Evolutionary conservation across 2,888 invertebrate genomes (phyloP).

Genomic region (Cerastoderma edule): DNA sequence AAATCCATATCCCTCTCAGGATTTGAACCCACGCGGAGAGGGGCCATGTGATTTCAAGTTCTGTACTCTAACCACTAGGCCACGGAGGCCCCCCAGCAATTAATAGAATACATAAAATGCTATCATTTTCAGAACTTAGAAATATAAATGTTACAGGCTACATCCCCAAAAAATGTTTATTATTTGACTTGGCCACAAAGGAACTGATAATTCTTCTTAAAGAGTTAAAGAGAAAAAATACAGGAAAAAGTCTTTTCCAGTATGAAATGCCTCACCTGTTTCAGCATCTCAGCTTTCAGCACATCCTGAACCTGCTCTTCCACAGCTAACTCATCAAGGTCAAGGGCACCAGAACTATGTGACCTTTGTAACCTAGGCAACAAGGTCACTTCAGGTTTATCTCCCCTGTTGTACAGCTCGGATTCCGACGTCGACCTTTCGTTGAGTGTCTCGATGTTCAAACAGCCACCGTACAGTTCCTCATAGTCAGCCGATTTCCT

Average conservation of each 20-base stretch:
- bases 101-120: too few species aligned
- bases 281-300: slow-evolving; percentile 57
- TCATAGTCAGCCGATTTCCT: slow-evolving; percentile 48
- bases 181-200: too few species aligned
- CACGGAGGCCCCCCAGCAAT: too few species aligned
- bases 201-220: too few species aligned
- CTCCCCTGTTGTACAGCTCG: slow-evolving; percentile 53
- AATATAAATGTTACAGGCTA: too few species aligned
- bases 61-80: too few species aligned
- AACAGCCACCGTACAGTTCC: slow-evolving; percentile 55
- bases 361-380: slow-evolving; percentile 54
- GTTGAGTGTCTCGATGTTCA: slow-evolving; percentile 57
- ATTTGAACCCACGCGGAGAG: too few species aligned
- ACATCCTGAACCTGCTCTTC: slow-evolving; percentile 61
- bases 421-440: slow-evolving; percentile 64
- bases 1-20: too few species aligned
- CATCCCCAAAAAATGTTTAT: too few species aligned
- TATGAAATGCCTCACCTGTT: slow-evolving; percentile 63
- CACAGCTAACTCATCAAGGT: slow-evolving; percentile 60
- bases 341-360: slow-evolving; percentile 37
- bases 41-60: too few species aligned
- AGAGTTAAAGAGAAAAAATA: neutral
- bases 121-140: too few species aligned
- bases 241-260: too few species aligned
- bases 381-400: slow-evolving; percentile 47